These are phyloP conservation scores for Nebria brevicollis DNA, from an alignment of 2,888 invertebrate genomes.

Conservation along the genomic window DNA sequence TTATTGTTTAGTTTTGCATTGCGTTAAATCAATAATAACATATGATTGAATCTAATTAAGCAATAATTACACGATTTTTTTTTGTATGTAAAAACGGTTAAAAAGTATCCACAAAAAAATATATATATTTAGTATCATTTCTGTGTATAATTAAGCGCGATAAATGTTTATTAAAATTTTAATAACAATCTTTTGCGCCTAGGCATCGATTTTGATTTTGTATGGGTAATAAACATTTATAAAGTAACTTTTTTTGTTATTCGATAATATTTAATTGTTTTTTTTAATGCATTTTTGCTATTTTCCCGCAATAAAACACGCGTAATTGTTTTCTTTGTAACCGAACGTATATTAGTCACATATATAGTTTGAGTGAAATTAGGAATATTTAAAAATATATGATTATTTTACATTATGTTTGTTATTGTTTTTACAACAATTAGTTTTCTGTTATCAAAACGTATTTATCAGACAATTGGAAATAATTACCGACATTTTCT, in stretches of 20 bases:
- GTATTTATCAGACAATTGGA: neutral
- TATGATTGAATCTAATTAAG: constrained; percentile 33
- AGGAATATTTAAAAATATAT: neutral
- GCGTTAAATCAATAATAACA: constrained; percentile 33
- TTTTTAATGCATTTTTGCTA: neutral
- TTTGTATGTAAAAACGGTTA: neutral
- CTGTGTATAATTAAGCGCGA: neutral
- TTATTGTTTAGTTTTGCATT: neutral
- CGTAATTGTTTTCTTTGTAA: no score
- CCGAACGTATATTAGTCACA: no score
- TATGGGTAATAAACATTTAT: neutral
- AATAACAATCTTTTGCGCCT: neutral
- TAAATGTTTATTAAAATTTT: neutral
- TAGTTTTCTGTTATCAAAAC: neutral
- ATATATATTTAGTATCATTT: neutral
- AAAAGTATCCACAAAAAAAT: neutral
- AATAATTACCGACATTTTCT: no score
- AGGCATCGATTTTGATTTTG: neutral
- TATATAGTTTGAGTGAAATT: neutral
- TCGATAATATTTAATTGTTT: neutral
- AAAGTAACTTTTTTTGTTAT: neutral
- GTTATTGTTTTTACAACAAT: neutral
- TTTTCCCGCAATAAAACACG: neutral
- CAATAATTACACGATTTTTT: constrained; percentile 15
- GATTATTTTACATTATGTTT: neutral